Base-by-base conservation (phyloP, 2,888 invertebrate species). In the Caenorhabditis plicata region DNA sequence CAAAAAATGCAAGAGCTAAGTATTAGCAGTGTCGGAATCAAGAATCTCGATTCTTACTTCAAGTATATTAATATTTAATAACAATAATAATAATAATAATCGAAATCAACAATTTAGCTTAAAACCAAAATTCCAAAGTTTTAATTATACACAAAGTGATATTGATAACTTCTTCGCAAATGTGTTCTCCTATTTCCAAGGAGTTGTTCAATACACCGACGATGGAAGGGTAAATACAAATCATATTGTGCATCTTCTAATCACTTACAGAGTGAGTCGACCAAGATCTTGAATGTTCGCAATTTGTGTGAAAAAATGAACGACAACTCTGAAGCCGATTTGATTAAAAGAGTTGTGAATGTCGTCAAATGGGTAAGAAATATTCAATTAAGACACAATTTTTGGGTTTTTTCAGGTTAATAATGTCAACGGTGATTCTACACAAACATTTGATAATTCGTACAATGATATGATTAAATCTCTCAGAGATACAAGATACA, bases 101-200 rank as follows among this genome's bases (percentile, higher is more conserved):
- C 20, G 33, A 33, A 17, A 33, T n/a, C n/a, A n/a, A n/a, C n/a
- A n/a, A 4, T 19, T 27, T 26, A 74, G 74, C 2, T 51, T 73
- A n/a, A 8, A 43, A 1, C 74, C 74, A 5, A 38, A 53, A 13
- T 69, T 74, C 49, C 38, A 50, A 11, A 27, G 39, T 17, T 46
- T 33, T 11, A 50, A 69, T 25, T 42, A 50, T 13, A 58, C 56
- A 22, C 63, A 68, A 35, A 49, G 51, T 11, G 73, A 74, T 22
- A 63, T 70, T 40, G 68, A 70, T 38, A 74, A 75, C 49, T 74
- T 74, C 62, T 68, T 74, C 29, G 48, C 65, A 9, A 71, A 71
- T 22, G 23, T 71, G 15, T 67, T 55, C 44, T 45, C 63, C 25
- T 56, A 53, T 25, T 71, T 56, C 65, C 71, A 71, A 39, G 69